Conservation (phyloP, 2,113 vertebrate genomes). For the Paratilapia polleni region DNA sequence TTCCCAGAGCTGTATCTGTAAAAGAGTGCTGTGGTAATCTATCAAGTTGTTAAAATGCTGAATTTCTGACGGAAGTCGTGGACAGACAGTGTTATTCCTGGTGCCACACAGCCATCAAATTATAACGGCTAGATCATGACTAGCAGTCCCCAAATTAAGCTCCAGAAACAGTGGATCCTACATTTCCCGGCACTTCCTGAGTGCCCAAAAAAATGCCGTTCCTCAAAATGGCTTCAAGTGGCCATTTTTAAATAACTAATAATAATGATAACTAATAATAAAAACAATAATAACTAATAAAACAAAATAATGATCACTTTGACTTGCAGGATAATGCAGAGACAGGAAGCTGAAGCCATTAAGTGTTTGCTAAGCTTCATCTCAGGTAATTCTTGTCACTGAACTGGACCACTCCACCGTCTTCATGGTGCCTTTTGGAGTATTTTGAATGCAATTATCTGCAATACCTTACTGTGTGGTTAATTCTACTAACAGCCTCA, state of each 20-base stretch:
- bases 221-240: background rate
- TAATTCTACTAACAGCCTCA: too few relatives aligned
- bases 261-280: too few relatives aligned
- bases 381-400: background rate
- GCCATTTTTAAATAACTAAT: background rate
- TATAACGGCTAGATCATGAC: background rate
- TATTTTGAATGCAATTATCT: background rate
- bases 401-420: background rate
- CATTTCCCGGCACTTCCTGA: background rate
- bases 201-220: background rate
- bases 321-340: background rate
- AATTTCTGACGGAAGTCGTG: background rate
- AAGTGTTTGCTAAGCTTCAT: background rate
- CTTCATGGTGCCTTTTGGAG: background rate
- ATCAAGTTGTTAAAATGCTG: background rate
- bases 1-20: too few relatives aligned
- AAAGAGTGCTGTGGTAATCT: background rate
- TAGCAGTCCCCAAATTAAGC: too few relatives aligned
- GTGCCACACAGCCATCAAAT: background rate
- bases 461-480: too few relatives aligned
- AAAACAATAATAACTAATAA: too few relatives aligned
- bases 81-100: background rate
- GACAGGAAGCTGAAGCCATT: background rate
- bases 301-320: accelerated
- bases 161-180: background rate